Evolutionary conservation across 2,797 vertebrate species (phyloP).

Genomic region (Xenopus petersii): DNA sequence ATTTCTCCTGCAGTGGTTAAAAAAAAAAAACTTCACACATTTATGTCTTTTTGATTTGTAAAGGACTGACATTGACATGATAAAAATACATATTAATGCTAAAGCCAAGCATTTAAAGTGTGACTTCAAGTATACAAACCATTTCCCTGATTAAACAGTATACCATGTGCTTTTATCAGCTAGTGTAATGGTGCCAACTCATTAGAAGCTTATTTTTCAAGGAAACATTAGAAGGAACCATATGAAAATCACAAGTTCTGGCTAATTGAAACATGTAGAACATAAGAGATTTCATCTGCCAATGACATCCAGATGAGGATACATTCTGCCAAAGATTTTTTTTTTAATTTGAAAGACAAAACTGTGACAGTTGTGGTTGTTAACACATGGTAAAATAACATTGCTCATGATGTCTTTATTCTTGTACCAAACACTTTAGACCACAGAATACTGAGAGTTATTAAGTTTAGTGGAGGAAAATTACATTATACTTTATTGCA

Average conservation of each 20-base stretch:
- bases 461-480: slow-evolving; percentile 46
- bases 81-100: background rate
- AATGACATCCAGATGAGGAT: slow-evolving; percentile 52
- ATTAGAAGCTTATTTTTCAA: slow-evolving; percentile 36
- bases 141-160: slow-evolving; percentile 18
- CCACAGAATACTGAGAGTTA: slow-evolving; percentile 13
- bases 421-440: slow-evolving; percentile 46
- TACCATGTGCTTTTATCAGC: background rate
- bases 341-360: slow-evolving; percentile 28
- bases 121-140: background rate
- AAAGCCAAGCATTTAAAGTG: background rate
- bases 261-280: slow-evolving; percentile 27
- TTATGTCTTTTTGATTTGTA: background rate
- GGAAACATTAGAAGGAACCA: slow-evolving; percentile 17
- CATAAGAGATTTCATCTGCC: slow-evolving; percentile 27
- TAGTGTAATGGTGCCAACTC: slow-evolving; percentile 4
- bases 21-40: too few species aligned
- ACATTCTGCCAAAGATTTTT: slow-evolving; percentile 22
- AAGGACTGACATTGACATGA: background rate
- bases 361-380: slow-evolving; percentile 37
- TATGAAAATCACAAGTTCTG: background rate
- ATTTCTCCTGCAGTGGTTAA: too few species aligned
- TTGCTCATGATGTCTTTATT: slow-evolving; percentile 33
- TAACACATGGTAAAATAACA: slow-evolving; percentile 50
- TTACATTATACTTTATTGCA: slow-evolving; percentile 47